phyloP scores from a whole-genome alignment of 2,113 vertebrate genomes.

The Tragulus kanchil region DNA sequence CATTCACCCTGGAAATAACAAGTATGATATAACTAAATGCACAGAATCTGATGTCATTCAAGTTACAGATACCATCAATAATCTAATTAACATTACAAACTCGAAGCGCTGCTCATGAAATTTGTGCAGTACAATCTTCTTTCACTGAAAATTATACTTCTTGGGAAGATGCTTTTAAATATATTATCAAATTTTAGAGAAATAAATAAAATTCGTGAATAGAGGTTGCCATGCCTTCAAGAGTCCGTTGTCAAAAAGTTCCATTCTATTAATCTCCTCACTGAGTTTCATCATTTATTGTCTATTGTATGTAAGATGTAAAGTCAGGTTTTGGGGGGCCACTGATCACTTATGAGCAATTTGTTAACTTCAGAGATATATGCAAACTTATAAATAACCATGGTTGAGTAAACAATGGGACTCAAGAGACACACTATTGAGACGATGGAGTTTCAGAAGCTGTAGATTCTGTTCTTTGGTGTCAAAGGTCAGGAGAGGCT shows the following conservation, averaged over 20 bases:
- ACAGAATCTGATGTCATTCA: background rate
- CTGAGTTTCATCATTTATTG: background rate
- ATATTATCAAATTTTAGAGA: background rate
- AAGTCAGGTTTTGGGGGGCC: background rate
- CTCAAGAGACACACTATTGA: background rate
- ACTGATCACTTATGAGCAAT: background rate
- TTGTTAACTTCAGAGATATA: background rate
- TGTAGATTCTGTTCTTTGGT: background rate
- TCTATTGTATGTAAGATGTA: background rate
- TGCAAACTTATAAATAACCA: background rate
- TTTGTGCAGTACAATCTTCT: background rate
- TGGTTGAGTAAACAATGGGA: background rate
- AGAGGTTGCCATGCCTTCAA: background rate
- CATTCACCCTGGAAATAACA: background rate
- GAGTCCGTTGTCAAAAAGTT: background rate
- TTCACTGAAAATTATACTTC: background rate
- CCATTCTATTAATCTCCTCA: background rate
- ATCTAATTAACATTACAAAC: background rate
- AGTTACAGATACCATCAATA: background rate
- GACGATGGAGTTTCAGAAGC: background rate
- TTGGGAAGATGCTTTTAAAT: background rate
- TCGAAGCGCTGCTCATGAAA: constrained; percentile 46
- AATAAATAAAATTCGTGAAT: background rate
- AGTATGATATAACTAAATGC: background rate
- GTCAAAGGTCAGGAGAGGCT: background rate